Evolutionary conservation across 2,797 vertebrate genomes (phyloP).

Genomic region (Psittacula echo): DNA sequence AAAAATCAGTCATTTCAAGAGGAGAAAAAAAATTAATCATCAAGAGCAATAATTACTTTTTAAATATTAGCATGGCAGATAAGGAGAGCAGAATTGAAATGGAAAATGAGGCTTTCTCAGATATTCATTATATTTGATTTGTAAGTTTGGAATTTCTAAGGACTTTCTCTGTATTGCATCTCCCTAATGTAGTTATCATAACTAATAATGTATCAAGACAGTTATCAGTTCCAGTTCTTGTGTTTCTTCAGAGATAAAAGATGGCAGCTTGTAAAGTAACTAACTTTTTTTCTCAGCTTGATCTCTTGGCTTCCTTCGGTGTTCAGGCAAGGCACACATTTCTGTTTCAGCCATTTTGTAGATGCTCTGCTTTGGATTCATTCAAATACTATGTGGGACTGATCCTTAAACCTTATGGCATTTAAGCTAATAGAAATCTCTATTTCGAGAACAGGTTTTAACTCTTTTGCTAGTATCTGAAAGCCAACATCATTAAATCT

Average conservation of each 20-base stretch:
- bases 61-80: conserved; percentile 67
- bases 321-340: neutral
- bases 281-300: conserved; percentile 8
- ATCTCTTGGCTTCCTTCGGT: neutral
- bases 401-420: neutral
- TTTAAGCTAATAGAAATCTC: neutral
- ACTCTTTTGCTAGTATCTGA: neutral
- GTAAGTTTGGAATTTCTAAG: conserved; percentile 20
- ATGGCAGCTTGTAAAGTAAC: conserved; percentile 13
- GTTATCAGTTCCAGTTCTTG: conserved; percentile 26
- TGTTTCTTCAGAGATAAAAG: conserved; percentile 39
- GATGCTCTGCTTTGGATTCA: neutral
- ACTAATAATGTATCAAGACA: neutral
- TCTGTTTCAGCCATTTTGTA: neutral
- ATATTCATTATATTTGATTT: conserved; percentile 32
- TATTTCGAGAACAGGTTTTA: neutral
- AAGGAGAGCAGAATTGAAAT: conserved; percentile 56
- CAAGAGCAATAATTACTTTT: conserved; percentile 69
- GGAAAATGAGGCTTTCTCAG: neutral
- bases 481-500: neutral
- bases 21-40: conserved; percentile 44
- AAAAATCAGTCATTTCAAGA: conserved; percentile 60
- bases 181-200: conserved; percentile 29
- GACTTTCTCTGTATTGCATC: neutral
- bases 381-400: neutral